Percentiles rank a stretch among this genome's conserved stretches.
Conservation (phyloP, 2,888 invertebrate species). For the Exephanes ischioxanthus region DNA sequence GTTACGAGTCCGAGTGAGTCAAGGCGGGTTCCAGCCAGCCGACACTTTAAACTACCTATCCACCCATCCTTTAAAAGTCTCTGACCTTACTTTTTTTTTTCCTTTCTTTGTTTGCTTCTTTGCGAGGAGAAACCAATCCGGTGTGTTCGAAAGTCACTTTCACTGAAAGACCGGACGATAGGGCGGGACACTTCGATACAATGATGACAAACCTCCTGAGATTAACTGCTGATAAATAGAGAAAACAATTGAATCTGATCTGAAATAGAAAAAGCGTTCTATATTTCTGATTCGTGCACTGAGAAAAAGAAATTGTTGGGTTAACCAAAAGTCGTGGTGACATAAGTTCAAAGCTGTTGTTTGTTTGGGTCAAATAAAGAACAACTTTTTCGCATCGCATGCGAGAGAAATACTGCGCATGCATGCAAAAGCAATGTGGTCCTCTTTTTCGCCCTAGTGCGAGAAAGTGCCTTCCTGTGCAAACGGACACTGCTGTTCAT, state of each 20-base stretch:
- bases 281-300: background rate
- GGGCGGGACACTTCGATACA: background rate
- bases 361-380: too few species aligned
- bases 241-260: background rate
- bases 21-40: conserved; percentile 37
- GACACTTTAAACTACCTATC: conserved; percentile 49
- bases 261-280: background rate
- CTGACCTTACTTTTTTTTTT: conserved; percentile 30
- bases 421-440: too few species aligned
- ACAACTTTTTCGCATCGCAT: too few species aligned
- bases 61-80: conserved; percentile 43
- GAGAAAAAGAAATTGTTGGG: background rate
- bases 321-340: too few species aligned
- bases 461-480: too few species aligned
- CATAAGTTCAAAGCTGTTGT: too few species aligned
- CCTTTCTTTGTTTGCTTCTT: too few species aligned
- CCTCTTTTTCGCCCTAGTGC: too few species aligned
- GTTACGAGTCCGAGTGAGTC: conserved; percentile 31
- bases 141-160: conserved; percentile 18
- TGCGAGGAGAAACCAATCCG: conserved; percentile 22
- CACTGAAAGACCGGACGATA: background rate
- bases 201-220: background rate
- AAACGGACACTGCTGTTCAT: too few species aligned
- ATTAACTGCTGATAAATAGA: background rate
- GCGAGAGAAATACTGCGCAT: too few species aligned